A percentile compares a stretch with the other conserved stretches of the same genome.
These are phyloP conservation scores for Steinernema scapterisci DNA, from an alignment of 2,888 invertebrate species.

Conservation along the genomic window DNA sequence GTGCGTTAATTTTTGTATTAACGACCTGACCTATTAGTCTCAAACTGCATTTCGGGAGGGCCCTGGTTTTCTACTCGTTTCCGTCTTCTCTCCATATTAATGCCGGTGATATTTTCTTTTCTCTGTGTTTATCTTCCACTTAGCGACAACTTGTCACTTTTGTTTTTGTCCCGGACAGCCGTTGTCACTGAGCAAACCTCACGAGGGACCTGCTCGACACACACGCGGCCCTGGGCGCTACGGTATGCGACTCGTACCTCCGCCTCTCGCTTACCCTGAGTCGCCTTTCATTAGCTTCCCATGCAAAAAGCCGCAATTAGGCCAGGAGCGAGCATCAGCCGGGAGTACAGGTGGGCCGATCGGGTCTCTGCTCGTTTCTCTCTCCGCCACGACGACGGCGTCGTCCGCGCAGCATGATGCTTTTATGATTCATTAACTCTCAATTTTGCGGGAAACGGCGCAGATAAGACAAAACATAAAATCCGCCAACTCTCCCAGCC, in stretches of 20 bases:
- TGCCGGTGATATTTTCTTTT: not conserved
- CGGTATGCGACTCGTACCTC: not conserved
- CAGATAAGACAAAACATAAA: too few relatives aligned
- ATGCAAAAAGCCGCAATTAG: slow-evolving; percentile 10
- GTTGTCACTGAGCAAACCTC: not conserved
- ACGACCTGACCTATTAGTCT: too few relatives aligned
- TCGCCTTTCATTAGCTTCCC: not conserved
- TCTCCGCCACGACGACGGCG: not conserved
- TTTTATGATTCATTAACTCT: slow-evolving; percentile 32
- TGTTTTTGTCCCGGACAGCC: not conserved
- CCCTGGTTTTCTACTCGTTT: too few relatives aligned
- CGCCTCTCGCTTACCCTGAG: not conserved
- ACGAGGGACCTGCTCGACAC: not conserved
- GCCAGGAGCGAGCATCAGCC: too few relatives aligned
- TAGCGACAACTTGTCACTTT: slow-evolving; percentile 26
- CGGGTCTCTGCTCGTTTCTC: not conserved
- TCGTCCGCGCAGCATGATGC: slow-evolving; percentile 24
- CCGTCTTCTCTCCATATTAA: too few relatives aligned
- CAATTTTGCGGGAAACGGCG: not conserved
- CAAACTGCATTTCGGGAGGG: too few relatives aligned
- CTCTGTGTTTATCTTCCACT: slow-evolving; percentile 10
- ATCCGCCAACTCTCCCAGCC: too few relatives aligned
- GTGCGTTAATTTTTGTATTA: too few relatives aligned
- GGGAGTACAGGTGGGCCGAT: not conserved
- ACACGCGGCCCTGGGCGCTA: not conserved